Evolutionary conservation across 2,888 invertebrate species (phyloP).

Genomic region (Pachydiplax longipennis): DNA sequence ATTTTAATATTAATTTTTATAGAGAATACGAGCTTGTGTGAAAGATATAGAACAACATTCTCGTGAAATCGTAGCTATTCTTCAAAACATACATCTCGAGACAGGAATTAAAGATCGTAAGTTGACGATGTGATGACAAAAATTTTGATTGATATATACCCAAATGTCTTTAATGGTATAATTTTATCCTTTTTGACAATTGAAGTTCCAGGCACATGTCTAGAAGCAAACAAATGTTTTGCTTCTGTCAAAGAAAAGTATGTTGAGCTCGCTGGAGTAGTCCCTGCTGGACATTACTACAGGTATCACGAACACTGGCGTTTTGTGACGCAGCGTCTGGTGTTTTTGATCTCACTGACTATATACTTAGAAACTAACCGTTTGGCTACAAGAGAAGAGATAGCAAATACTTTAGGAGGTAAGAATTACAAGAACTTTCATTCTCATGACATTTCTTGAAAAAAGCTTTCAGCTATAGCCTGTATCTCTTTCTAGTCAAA

Average conservation of each 20-base stretch:
- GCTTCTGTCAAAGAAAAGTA: slow-evolving; percentile 72
- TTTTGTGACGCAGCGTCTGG: slow-evolving; percentile 79
- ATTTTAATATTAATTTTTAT: slow-evolving; percentile 53
- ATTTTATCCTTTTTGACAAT: background rate
- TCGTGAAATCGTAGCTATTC: slow-evolving; percentile 77
- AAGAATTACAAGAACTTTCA: slow-evolving; percentile 56
- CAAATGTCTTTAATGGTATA: slow-evolving; percentile 4
- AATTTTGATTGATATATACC: slow-evolving; percentile 22
- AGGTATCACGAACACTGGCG: slow-evolving; percentile 90
- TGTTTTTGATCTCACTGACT: slow-evolving; percentile 78
- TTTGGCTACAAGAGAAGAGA: slow-evolving; percentile 75
- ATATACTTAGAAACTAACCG: slow-evolving; percentile 82
- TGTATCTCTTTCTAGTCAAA: slow-evolving; percentile 66
- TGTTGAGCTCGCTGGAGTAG: slow-evolving; percentile 67
- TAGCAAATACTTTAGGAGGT: slow-evolving; percentile 82
- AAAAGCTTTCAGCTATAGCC: background rate
- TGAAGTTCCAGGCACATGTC: slow-evolving; percentile 70
- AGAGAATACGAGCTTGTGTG: slow-evolving; percentile 74
- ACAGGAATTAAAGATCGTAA: slow-evolving; percentile 72
- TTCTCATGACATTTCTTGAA: background rate
- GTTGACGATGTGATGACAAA: slow-evolving; percentile 54
- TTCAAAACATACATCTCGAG: slow-evolving; percentile 83
- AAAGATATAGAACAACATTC: slow-evolving; percentile 80
- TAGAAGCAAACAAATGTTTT: slow-evolving; percentile 71
- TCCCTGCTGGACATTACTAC: slow-evolving; percentile 83